These are phyloP conservation scores for Latheticus oryzae DNA, from an alignment of 2,888 invertebrate species.

Conservation along the genomic window DNA sequence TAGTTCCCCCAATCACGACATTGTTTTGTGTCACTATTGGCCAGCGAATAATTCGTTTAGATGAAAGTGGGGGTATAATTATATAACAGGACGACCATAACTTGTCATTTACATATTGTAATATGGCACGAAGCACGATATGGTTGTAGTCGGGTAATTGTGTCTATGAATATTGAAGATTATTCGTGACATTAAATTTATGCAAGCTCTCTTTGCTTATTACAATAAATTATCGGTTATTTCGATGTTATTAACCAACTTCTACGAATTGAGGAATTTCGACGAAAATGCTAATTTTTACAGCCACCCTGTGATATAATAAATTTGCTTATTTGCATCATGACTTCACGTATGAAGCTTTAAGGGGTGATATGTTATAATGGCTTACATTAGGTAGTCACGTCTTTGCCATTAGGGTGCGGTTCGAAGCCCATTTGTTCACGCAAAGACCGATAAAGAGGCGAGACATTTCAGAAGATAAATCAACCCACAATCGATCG, in stretches of 20 bases:
- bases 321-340: constrained; percentile 33
- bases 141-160: constrained; percentile 45
- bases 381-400: constrained; percentile 44
- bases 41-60: constrained; percentile 45
- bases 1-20: constrained; percentile 46
- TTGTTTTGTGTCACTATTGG: constrained; percentile 46
- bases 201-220: constrained; percentile 44
- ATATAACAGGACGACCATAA: constrained; percentile 48
- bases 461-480: constrained; percentile 46
- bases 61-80: constrained; percentile 44
- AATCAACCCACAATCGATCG: constrained; percentile 43
- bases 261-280: constrained; percentile 30
- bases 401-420: constrained; percentile 45
- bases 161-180: constrained; percentile 50
- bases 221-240: constrained; percentile 41
- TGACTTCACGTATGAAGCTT: constrained; percentile 29
- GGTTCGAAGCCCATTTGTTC: constrained; percentile 45
- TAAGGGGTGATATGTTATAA: constrained; percentile 38
- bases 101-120: constrained; percentile 49
- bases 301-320: too few relatives aligned
- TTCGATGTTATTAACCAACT: constrained; percentile 28
- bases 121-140: constrained; percentile 45
- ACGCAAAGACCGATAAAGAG: constrained; percentile 46
- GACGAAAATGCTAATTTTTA: constrained; percentile 22
- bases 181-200: constrained; percentile 52